These are phyloP conservation scores for Gnatocerus cornutus DNA, from an alignment of 2,888 invertebrate genomes.

Conservation along the genomic window DNA sequence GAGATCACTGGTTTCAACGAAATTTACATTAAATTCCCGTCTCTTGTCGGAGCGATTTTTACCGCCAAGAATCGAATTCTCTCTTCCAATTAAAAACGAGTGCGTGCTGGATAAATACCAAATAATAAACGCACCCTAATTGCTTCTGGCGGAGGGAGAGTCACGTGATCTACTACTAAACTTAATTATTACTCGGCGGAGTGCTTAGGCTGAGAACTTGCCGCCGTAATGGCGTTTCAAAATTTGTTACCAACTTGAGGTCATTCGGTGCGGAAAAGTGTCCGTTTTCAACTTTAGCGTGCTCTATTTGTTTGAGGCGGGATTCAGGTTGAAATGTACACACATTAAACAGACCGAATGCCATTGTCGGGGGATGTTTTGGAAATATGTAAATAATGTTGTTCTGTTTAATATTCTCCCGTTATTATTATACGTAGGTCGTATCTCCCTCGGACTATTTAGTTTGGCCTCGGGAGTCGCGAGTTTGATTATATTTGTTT, in stretches of 20 bases:
- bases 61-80: slow-evolving; percentile 6
- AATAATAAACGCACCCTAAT: slow-evolving; percentile 26
- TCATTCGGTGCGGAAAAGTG: neutral
- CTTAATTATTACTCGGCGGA: slow-evolving; percentile 19
- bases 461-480: slow-evolving; percentile 53
- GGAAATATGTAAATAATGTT: slow-evolving; percentile 47
- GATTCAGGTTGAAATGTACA: slow-evolving; percentile 22
- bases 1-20: slow-evolving; percentile 65
- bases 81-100: slow-evolving; percentile 35
- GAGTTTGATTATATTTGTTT: slow-evolving; percentile 60
- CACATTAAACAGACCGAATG: slow-evolving; percentile 36
- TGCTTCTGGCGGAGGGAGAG: slow-evolving; percentile 21
- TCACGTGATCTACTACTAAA: slow-evolving; percentile 22
- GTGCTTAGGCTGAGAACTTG: slow-evolving; percentile 7
- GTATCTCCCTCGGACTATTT: slow-evolving; percentile 54
- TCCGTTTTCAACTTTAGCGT: neutral
- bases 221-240: neutral
- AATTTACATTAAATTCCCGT: slow-evolving; percentile 63
- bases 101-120: slow-evolving; percentile 5
- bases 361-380: slow-evolving; percentile 35
- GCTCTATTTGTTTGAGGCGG: slow-evolving; percentile 25
- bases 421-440: slow-evolving; percentile 45
- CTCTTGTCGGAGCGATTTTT: slow-evolving; percentile 37
- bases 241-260: slow-evolving; percentile 3
- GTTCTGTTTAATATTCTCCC: slow-evolving; percentile 47